phyloP scores from a whole-genome alignment of 2,797 vertebrate genomes.

The Aphelocoma californica region DNA sequence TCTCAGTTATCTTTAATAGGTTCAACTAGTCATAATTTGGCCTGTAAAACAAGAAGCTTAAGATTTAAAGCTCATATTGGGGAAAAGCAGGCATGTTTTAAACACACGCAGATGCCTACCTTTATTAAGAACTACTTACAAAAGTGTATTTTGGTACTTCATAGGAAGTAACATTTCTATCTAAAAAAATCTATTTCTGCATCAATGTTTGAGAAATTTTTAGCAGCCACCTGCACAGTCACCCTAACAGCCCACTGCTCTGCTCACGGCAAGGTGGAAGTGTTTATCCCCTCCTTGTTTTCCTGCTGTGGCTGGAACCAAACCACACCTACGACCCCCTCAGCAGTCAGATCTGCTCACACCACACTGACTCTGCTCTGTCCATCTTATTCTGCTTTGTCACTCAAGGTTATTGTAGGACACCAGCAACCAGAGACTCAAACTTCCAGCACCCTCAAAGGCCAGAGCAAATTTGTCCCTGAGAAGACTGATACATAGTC shows the following conservation, averaged over 20 bases:
- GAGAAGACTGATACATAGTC: fast-evolving
- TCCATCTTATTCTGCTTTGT: background rate
- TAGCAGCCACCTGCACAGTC: background rate
- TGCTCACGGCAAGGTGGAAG: background rate
- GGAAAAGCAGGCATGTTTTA: background rate
- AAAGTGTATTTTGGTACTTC: background rate
- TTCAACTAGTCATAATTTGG: background rate
- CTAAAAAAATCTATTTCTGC: background rate
- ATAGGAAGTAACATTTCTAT: background rate
- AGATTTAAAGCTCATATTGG: background rate
- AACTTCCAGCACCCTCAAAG: background rate
- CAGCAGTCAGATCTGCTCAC: background rate
- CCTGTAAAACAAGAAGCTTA: background rate
- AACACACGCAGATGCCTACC: background rate
- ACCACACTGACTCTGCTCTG: background rate
- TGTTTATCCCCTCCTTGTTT: background rate
- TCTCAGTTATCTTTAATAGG: background rate
- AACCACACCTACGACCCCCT: background rate
- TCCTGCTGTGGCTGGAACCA: background rate
- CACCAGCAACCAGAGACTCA: background rate
- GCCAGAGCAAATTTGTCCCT: background rate
- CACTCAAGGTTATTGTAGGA: background rate
- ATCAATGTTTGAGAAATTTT: background rate
- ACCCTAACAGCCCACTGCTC: background rate
- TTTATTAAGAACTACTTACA: background rate